Evolutionary conservation across 2,113 vertebrate species (phyloP).

Genomic region (Abramis brama): DNA sequence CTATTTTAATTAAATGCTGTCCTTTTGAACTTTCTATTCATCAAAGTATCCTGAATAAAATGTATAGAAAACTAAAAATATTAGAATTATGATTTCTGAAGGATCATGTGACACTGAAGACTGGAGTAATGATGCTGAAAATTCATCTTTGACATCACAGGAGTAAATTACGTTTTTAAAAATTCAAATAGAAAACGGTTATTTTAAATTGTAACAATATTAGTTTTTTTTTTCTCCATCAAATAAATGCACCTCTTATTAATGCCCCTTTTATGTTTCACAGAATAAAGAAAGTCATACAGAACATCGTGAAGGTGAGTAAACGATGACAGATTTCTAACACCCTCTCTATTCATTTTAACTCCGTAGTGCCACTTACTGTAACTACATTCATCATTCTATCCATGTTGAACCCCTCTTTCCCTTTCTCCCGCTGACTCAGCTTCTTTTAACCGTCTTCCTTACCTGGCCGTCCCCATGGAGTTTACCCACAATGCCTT

Average conservation of each 20-base stretch:
- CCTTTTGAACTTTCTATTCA: too few species aligned
- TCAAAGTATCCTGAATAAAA: too few species aligned
- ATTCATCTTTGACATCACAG: not conserved
- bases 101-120: not conserved
- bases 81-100: not conserved
- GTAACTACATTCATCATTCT: not conserved
- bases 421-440: slow-evolving; percentile 1
- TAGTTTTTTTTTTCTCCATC: too few species aligned
- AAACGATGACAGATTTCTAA: not conserved
- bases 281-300: too few species aligned
- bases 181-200: too few species aligned
- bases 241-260: too few species aligned
- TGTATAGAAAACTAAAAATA: too few species aligned
- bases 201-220: too few species aligned
- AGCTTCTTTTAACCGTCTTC: not conserved
- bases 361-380: not conserved
- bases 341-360: not conserved
- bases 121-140: not conserved
- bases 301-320: not conserved
- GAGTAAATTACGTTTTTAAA: too few species aligned
- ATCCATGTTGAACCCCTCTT: not conserved
- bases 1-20: too few species aligned
- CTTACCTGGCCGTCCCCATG: slow-evolving; percentile 21
- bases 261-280: too few species aligned
- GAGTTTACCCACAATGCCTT: slow-evolving; percentile 23